A percentile compares a stretch with the other conserved stretches of the same genome.
These are phyloP conservation scores for Alosa sapidissima DNA, from an alignment of 2,797 vertebrate genomes.

Conservation along the genomic window DNA sequence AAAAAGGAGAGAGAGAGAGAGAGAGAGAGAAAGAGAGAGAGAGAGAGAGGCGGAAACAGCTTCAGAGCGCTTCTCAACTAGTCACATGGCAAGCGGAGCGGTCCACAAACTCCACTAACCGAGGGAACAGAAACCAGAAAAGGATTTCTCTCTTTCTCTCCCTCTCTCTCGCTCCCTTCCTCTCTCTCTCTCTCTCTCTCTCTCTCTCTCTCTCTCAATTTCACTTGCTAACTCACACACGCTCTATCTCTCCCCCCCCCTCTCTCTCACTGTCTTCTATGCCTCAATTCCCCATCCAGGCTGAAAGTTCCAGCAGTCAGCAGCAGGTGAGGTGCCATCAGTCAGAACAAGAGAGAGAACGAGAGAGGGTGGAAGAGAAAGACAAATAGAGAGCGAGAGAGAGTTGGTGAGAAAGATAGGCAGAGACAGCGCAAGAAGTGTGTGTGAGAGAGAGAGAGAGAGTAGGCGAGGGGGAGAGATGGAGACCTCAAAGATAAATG, in stretches of 20 bases:
- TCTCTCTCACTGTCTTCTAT: constrained; percentile 6
- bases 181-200: neutral
- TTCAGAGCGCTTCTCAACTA: constrained; percentile 53
- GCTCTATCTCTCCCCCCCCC: constrained; percentile 23
- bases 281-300: constrained; percentile 43
- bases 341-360: constrained; percentile 23
- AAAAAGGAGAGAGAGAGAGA: constrained; percentile 37
- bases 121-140: constrained; percentile 35
- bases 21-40: constrained; percentile 38
- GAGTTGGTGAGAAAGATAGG: neutral
- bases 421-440: neutral
- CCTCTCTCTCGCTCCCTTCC: neutral
- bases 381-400: neutral
- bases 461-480: neutral
- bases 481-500: neutral
- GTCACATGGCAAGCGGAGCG: constrained; percentile 70
- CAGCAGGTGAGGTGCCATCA: constrained; percentile 33
- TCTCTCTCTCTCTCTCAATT: neutral
- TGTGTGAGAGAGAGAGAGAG: neutral
- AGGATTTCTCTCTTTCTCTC: constrained; percentile 15
- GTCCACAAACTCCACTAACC: constrained; percentile 42
- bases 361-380: neutral
- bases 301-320: constrained; percentile 50
- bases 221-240: neutral
- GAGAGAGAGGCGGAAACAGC: constrained; percentile 38